phyloP scores from a whole-genome alignment of 2,888 invertebrate species.

The Eretmocerus hayati region DNA sequence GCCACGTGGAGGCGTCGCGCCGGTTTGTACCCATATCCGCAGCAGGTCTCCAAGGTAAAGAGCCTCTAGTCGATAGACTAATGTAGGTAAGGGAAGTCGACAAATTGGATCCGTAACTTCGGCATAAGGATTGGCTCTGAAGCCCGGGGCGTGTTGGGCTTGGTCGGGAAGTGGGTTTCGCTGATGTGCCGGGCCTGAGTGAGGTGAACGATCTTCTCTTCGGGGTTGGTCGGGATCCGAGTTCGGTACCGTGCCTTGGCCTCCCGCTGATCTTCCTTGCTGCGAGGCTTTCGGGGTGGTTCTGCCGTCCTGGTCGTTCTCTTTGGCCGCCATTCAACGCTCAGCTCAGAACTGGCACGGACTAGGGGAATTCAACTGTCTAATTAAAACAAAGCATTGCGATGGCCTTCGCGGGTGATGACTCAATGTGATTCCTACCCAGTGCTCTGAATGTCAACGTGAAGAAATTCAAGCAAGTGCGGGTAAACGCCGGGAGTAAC shows the following conservation, averaged over 20 bases:
- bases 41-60: constrained; percentile 32
- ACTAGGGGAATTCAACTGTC: too few relatives aligned
- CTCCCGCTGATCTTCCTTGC: too few relatives aligned
- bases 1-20: constrained; percentile 40
- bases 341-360: too few relatives aligned
- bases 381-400: too few relatives aligned
- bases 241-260: too few relatives aligned
- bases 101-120: constrained; percentile 61
- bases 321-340: too few relatives aligned
- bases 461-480: constrained; percentile 60
- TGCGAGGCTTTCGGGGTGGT: too few relatives aligned
- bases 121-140: constrained; percentile 70
- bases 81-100: constrained; percentile 64
- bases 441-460: constrained; percentile 58
- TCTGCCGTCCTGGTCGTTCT: too few relatives aligned
- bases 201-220: too few relatives aligned
- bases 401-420: too few relatives aligned
- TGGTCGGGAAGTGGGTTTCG: constrained; percentile 52
- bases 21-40: constrained; percentile 22
- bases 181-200: constrained; percentile 64
- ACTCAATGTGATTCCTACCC: too few relatives aligned
- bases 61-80: constrained; percentile 63
- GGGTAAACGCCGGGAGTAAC: constrained; percentile 54
- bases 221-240: too few relatives aligned
- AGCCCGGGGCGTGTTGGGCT: constrained; percentile 58